Base-by-base conservation (phyloP, 2,113 vertebrate genomes). In the Propithecus coquereli region DNA sequence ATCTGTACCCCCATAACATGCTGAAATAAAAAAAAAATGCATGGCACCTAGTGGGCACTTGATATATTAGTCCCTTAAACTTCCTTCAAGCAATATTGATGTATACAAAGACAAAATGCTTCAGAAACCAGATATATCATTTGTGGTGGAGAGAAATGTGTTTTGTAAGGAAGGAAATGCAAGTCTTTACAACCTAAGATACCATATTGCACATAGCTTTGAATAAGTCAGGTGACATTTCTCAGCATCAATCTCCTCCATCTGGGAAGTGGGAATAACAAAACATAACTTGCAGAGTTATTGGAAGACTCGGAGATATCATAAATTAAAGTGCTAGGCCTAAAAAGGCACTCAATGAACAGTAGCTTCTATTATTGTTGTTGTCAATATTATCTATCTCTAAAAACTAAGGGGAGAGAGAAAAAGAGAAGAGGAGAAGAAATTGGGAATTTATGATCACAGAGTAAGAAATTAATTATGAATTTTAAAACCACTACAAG, bases 401-500 rank as follows among this genome's bases (percentile, higher is more conserved):
- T 71, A 82, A 87, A 95, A 94, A 66, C n/a, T 45, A 14, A 86
- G 23, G 63, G 13, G 3, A 52, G 14, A 80, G 34, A 80, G 34
- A 45, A 9, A 79, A 87, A 77, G 22, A 81, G 3, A 79, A 83
- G 2, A 82, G 79, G 37, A 79, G 18, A 94, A 94, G 11, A 88
- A 91, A 80, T 16, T 47, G 63, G 79, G 32, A 92, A 83, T 87
- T 59, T 83, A 63, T 95, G 88, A 95, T 87, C 79, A 91, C 71
- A 86, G 43, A 85, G 30, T 89, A 45, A 96, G 80, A 94, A 79
- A 90, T 90, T 95, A 90, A 87, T 68, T 83, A 94, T 74, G 57
- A 92, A 87, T 92, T 97, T 89, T 83, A 86, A 96, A 96, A 85
- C 18, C 16, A 91, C n/a, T n/a, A 82, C 92, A 94, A 94, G 47